Base-by-base conservation (phyloP, 2,113 vertebrate genomes). In the Leiothrix lutea region DNA sequence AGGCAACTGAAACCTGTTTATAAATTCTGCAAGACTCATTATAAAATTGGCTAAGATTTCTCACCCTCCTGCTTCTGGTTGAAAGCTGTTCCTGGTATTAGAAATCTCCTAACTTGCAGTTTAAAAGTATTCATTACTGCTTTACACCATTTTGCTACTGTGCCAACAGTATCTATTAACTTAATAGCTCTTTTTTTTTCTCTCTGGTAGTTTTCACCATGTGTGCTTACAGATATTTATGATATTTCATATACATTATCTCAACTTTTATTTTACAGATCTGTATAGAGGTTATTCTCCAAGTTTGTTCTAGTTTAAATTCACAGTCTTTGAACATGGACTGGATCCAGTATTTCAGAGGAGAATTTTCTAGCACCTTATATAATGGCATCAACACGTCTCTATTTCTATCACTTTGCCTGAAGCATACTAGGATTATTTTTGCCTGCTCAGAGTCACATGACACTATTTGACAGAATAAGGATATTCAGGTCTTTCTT, bases 351-450 rank as follows among this genome's bases (percentile, higher is more conserved):
- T 83, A 80, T 80, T 90, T 94, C 58, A 74, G 50, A 92, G 21
- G 47, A 95, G 69, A 93, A 83, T 91, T 95, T 95, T 93, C 88
- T 91, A 90, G 48, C 47, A 77, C 80, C 48, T 97, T 96, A 83
- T 84, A 62, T 96, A 95, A 95, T 88, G 50, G 51, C 56, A 92
- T 88, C 92, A 90, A 86, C 92, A 92, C 4, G 0, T 94, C 75
- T 90, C 86, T 97, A 88, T 94, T 95, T 97, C 91, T 92, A 83
- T 94, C 80, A 42, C 77, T 94, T 88, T 88, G 86, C 88, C 94
- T 97, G 88, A 88, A 95, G 87, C 28, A 3, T 5, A 5, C 56
- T 60, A 92, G 64, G 77, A 84, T 90, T 92, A 96, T 95, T 96
- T 96, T 90, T 94, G 88, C 88, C 88, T 91, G 14, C 83, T 92